phyloP scores from a whole-genome alignment of 2,888 invertebrate genomes.

The Tyria jacobaeae region DNA sequence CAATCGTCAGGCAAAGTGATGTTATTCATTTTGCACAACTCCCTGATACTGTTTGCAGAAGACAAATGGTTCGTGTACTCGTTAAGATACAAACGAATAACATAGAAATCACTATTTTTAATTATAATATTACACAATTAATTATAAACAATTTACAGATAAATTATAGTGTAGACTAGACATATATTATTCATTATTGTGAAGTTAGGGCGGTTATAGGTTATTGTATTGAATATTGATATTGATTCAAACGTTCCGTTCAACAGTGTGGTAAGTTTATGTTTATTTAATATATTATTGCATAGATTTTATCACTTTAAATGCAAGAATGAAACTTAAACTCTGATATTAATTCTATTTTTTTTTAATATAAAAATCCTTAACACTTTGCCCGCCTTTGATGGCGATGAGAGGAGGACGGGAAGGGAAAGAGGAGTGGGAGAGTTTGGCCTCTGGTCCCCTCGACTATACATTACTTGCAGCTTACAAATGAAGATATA shows the following conservation, averaged over 20 bases:
- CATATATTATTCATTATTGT: conserved; percentile 5
- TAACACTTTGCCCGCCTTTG: no score
- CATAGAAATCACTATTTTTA: background rate
- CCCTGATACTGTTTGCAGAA: background rate
- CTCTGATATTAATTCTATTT: no score
- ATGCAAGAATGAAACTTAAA: no score
- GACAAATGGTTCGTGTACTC: background rate
- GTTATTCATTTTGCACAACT: conserved; percentile 56
- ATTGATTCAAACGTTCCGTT: conserved; percentile 12
- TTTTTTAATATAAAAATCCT: no score
- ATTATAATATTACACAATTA: background rate
- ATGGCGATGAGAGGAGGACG: no score
- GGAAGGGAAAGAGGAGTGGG: no score
- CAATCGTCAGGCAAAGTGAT: conserved; percentile 71
- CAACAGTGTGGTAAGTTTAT: no score
- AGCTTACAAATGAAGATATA: no score
- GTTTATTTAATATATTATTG: no score
- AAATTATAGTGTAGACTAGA: background rate
- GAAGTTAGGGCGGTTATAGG: background rate
- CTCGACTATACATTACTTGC: no score
- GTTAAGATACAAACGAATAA: background rate
- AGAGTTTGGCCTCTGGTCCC: no score
- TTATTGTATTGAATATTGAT: background rate
- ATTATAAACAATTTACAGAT: background rate
- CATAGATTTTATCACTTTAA: no score